Evolutionary conservation across 2,113 vertebrate genomes (phyloP).

Genomic region (Pachyramphus minor): DNA sequence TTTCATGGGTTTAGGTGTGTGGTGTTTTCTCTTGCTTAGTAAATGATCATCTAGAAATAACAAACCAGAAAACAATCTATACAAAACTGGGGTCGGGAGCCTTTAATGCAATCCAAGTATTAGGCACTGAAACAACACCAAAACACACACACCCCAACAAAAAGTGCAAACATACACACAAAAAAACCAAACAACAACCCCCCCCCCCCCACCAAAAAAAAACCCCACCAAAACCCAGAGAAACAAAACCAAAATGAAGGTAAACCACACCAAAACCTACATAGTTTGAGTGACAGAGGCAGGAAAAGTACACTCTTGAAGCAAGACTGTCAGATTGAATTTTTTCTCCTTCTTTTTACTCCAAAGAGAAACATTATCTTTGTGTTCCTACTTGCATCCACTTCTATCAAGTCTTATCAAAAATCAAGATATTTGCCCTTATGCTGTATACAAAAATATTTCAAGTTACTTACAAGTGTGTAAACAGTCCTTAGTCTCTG

Average conservation of each 20-base stretch:
- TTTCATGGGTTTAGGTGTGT: slow-evolving; percentile 34
- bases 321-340: background rate
- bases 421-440: background rate
- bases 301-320: background rate
- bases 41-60: slow-evolving; percentile 45
- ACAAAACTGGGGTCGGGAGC: background rate
- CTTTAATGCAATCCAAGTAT: slow-evolving; percentile 47
- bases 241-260: background rate
- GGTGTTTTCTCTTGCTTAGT: background rate
- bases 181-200: background rate
- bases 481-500: background rate
- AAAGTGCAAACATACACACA: background rate
- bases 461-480: background rate
- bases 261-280: background rate
- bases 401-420: background rate
- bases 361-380: background rate
- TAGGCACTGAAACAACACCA: background rate
- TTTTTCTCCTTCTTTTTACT: background rate
- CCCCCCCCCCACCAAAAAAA: no score
- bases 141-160: background rate
- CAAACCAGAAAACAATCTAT: background rate
- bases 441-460: background rate
- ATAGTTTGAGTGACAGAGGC: background rate
- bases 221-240: background rate
- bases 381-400: background rate